A percentile compares a stretch with the other conserved stretches of the same genome.
phyloP scores from a whole-genome alignment of 2,113 vertebrate species.

The Muntiacus muntjak region DNA sequence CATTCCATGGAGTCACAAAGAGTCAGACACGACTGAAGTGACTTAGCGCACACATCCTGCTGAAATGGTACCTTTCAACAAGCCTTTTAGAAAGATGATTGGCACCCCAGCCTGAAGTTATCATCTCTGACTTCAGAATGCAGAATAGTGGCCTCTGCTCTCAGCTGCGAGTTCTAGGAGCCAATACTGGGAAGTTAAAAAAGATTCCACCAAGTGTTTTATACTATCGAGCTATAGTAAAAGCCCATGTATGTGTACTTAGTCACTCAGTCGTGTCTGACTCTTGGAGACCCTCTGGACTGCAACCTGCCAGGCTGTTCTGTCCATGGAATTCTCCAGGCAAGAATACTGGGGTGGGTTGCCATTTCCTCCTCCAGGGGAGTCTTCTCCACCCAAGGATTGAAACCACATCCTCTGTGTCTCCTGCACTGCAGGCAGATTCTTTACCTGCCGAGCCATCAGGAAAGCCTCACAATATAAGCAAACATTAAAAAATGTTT shows the following conservation, averaged over 20 bases:
- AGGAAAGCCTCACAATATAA: background rate
- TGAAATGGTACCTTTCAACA: background rate
- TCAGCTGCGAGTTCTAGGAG: background rate
- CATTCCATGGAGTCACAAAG: background rate
- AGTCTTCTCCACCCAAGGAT: background rate
- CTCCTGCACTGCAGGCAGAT: background rate
- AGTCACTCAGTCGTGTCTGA: background rate
- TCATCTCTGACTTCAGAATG: background rate
- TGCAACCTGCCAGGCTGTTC: background rate
- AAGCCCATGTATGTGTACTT: background rate
- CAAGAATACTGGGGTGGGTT: background rate
- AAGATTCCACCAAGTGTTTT: background rate
- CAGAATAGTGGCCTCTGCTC: background rate
- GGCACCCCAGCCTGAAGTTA: background rate
- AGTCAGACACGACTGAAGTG: background rate
- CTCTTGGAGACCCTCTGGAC: background rate
- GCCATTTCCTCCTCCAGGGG: background rate
- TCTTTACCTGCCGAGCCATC: background rate
- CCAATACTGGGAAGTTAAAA: background rate
- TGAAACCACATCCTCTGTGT: background rate
- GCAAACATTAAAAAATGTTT: background rate
- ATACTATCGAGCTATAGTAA: background rate
- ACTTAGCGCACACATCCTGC: background rate
- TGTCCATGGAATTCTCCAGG: background rate
- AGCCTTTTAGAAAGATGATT: background rate